Base-by-base conservation (phyloP, 2,113 vertebrate genomes). In the Salvelinus fontinalis region DNA sequence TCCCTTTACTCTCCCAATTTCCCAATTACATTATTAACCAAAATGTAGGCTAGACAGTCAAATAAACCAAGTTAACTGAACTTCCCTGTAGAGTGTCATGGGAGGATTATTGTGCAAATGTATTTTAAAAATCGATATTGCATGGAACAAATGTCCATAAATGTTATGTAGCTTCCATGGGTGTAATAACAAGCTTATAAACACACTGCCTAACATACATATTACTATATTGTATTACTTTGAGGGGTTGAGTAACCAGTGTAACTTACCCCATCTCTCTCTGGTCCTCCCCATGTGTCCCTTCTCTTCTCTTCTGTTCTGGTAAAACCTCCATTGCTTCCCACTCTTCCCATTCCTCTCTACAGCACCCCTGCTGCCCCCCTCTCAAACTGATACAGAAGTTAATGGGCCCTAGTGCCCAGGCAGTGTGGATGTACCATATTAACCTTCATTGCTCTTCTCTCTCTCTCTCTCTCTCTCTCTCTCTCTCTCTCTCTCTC, bases 321-420 rank as follows among this genome's bases (percentile, higher is more conserved):
- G 51, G 77, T 80, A 57, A 65, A 76, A n/a, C 78, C 48, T 73
- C 80, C 84, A 48, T 80, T 67, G 18, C 82, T 49, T 70, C 76
- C 64, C 57, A 51, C 76, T 44, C 9, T 26, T 69, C 75, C 71
- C 69, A 57, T 39, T 81, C 75, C 71, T 81, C 84, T n/a, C 83
- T 88, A 77, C 85, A 93, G 93, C 79, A 73, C 90, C 92, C 73
- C 88, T 94, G 75, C 85, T 94, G 62, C 80, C 89, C 70, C 83
- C 85, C 73, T 87, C 91, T 54, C 88, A 93, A 83, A 85, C 92
- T 75, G 93, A 94, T 13, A 75, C 88, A 92, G 51, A 86, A 90
- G 89, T 90, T 93, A 92, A 93, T 75, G 77, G 79, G 76, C 79
- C 77, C 16, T 74, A 39, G 68, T 54, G 70, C 74, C 83, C 74